These are phyloP conservation scores for Acanthurus leucopareius DNA, from an alignment of 2,797 vertebrate genomes.

Conservation along the genomic window DNA sequence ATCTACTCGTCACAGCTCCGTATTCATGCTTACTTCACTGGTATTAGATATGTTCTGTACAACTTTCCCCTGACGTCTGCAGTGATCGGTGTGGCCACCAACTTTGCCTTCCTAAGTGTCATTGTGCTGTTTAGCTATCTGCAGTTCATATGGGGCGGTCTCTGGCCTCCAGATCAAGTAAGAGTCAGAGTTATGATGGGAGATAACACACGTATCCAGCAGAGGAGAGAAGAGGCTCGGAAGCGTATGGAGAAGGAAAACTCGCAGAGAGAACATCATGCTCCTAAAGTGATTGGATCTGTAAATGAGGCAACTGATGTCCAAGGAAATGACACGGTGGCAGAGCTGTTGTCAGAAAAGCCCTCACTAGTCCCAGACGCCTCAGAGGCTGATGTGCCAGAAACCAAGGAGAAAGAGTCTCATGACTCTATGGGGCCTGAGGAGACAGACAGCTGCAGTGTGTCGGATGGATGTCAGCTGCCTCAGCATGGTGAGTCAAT, in stretches of 20 bases:
- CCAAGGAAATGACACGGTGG: slow-evolving; percentile 48
- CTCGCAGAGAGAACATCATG: slow-evolving; percentile 70
- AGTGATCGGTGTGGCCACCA: slow-evolving; percentile 90
- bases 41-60: slow-evolving; percentile 91
- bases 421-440: slow-evolving; percentile 39
- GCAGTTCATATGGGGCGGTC: slow-evolving; percentile 90
- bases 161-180: slow-evolving; percentile 89
- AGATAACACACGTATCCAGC: slow-evolving; percentile 84
- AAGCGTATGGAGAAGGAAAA: slow-evolving; percentile 84
- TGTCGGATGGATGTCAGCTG: slow-evolving; percentile 30
- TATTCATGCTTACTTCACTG: slow-evolving; percentile 94
- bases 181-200: slow-evolving; percentile 87
- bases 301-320: slow-evolving; percentile 49
- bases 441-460: slow-evolving; percentile 31
- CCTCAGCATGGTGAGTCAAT: slow-evolving; percentile 55
- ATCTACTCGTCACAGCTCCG: slow-evolving; percentile 91
- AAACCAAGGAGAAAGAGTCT: slow-evolving; percentile 50
- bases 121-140: slow-evolving; percentile 92
- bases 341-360: slow-evolving; percentile 45
- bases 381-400: slow-evolving; percentile 28
- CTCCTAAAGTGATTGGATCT: slow-evolving; percentile 69
- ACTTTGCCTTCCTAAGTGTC: slow-evolving; percentile 92
- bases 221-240: slow-evolving; percentile 82
- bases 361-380: slow-evolving; percentile 52
- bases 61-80: slow-evolving; percentile 93